Evolutionary conservation across 2,113 vertebrate genomes (phyloP), one percentile per base, ranked within the genome.

Genomic region (Eulemur macaco): DNA sequence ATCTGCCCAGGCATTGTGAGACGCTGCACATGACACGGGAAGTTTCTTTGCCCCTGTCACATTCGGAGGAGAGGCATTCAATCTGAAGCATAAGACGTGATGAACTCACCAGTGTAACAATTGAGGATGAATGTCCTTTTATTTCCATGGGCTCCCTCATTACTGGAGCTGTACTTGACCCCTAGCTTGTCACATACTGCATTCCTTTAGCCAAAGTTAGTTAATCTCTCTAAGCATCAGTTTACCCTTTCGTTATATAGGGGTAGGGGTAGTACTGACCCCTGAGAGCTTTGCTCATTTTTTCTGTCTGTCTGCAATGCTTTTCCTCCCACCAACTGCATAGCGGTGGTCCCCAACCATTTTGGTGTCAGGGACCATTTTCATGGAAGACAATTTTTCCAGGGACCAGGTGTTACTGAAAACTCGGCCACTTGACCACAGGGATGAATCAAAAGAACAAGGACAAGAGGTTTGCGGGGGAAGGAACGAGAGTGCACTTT

Each of bases 1-100:
- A 81, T 93, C 93, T 94, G 15, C 52, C 77, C 54, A 83, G 89
- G 73, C 45, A 45, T 86, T 95, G 47, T 77, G 85, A 69, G 82
- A 83, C 39, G 82, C 52, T 63, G 31, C 82, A 37, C 77, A 52
- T 14, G 77, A 78, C 10, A 14, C 25, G 27, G 29, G 63, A 5
- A 39, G 6, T 47, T 31, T 10, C n/a, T 81, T 63, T 27, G 42
- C 25, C 9, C 27, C 74, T 3, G 1, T 63, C 25, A 42, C 60
- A 52, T 82, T 77, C 54, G 66, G 71, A 95, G 47, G 50, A 74
- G 54, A 77, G 23, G 11, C 73, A 74, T 78, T 85, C 31, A 63
- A 68, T 73, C 23, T 80, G 64, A 82, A 95, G 37, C 29, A 18
- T 11, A 56, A 17, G 6, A 47, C 63, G 37, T 37, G 64, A 71